Percentiles rank a stretch among this genome's conserved stretches.
Conservation (phyloP, 1,140 invertebrate genomes). For the Luehdorfia chinensis region DNA sequence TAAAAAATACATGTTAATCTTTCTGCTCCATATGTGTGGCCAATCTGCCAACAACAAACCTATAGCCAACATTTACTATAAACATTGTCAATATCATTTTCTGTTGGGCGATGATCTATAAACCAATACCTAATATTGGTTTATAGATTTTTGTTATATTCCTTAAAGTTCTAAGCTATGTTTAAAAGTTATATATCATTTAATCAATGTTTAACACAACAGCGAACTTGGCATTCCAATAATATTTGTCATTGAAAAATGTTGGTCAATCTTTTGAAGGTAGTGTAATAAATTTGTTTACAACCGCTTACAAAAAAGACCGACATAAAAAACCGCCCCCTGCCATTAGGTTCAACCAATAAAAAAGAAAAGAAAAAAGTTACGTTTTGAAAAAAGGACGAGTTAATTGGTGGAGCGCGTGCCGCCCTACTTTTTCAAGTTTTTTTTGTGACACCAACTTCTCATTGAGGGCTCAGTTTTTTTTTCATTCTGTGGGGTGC, state of each 20-base stretch:
- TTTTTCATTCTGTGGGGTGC: constrained; percentile 47
- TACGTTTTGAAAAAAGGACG: constrained; percentile 55
- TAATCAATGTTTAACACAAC: too few relatives aligned
- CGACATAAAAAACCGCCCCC: constrained; percentile 55
- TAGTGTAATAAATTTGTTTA: constrained; percentile 33
- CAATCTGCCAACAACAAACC: not conserved
- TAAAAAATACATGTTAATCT: constrained; percentile 55
- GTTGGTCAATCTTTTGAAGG: not conserved
- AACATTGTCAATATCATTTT: too few relatives aligned
- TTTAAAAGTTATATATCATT: too few relatives aligned
- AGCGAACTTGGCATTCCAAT: too few relatives aligned
- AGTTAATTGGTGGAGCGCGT: constrained; percentile 67
- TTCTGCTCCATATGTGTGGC: constrained; percentile 10
- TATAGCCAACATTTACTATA: too few relatives aligned
- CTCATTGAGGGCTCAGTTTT: constrained; percentile 23
- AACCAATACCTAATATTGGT: too few relatives aligned
- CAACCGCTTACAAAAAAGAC: constrained; percentile 32
- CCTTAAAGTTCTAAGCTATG: too few relatives aligned
- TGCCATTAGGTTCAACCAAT: constrained; percentile 50
- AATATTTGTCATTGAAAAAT: too few relatives aligned
- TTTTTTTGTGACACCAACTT: constrained; percentile 34
- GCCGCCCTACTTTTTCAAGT: constrained; percentile 54
- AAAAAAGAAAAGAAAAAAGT: constrained; percentile 58
- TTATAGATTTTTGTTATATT: too few relatives aligned
- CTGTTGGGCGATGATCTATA: too few relatives aligned